These are phyloP conservation scores for Amblyteles armatorius DNA, from an alignment of 2,888 invertebrate genomes.

Conservation along the genomic window DNA sequence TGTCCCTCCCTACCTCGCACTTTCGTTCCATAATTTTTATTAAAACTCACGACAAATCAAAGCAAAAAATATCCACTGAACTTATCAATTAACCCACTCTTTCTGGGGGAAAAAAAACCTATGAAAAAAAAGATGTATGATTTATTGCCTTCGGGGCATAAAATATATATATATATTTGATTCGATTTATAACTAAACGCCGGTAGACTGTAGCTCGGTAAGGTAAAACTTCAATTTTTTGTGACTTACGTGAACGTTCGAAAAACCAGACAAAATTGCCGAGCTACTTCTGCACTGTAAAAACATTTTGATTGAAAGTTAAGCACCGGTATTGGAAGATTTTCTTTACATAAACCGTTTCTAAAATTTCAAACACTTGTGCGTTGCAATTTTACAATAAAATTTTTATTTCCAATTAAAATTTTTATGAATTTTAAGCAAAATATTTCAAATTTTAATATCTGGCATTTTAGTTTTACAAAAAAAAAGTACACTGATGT, in stretches of 20 bases:
- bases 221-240: not conserved
- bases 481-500: no score
- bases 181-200: not conserved
- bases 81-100: not conserved
- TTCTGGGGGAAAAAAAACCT: not conserved
- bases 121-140: not conserved
- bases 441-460: no score
- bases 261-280: not conserved
- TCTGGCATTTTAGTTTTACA: no score
- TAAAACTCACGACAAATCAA: not conserved
- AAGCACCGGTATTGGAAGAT: no score
- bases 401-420: no score
- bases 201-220: not conserved
- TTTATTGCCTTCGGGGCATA: not conserved
- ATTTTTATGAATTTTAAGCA: no score
- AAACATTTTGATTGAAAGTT: no score
- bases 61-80: not conserved
- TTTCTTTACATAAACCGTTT: no score
- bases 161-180: not conserved
- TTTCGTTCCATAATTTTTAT: not conserved
- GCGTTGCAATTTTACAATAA: no score
- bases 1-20: conserved; percentile 8
- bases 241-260: not conserved
- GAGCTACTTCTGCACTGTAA: no score
- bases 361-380: no score